These are phyloP conservation scores for Andricus curvator DNA, from an alignment of 2,888 invertebrate species.

Conservation along the genomic window DNA sequence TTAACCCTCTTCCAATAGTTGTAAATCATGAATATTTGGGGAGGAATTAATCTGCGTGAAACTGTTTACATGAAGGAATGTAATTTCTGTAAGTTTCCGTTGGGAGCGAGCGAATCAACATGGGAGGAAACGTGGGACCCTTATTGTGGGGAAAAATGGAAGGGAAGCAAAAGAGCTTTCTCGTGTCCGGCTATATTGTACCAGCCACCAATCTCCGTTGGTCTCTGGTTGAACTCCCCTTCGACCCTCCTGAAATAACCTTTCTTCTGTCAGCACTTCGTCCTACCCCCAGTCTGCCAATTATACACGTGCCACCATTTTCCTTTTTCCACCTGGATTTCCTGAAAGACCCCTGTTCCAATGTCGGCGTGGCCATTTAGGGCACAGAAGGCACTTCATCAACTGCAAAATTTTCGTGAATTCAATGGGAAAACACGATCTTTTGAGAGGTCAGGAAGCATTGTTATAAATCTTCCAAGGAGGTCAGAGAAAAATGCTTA, in stretches of 20 bases:
- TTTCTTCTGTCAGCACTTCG: constrained; percentile 46
- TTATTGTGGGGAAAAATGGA: constrained; percentile 52
- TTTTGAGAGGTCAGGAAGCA: background rate
- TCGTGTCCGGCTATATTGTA: constrained; percentile 69
- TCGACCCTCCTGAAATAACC: constrained; percentile 39
- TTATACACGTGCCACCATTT: constrained; percentile 43
- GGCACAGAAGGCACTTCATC: constrained; percentile 8
- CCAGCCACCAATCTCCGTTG: constrained; percentile 66
- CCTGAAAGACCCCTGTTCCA: background rate
- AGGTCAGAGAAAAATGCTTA: background rate
- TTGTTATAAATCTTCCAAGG: background rate
- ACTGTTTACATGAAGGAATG: constrained; percentile 17
- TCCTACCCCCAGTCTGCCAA: constrained; percentile 57
- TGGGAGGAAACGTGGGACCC: constrained; percentile 28
- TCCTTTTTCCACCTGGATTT: constrained; percentile 22
- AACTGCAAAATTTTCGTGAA: constrained; percentile 23
- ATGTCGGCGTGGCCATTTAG: background rate
- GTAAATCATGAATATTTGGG: background rate
- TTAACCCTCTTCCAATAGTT: background rate
- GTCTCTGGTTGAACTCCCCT: constrained; percentile 49
- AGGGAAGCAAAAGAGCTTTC: constrained; percentile 74
- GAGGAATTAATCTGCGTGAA: constrained; percentile 29
- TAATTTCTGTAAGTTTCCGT: constrained; percentile 22
- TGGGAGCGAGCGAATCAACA: constrained; percentile 30
- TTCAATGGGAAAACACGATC: constrained; percentile 24